These are phyloP conservation scores for Caenorhabditis latens DNA, from an alignment of 1,140 invertebrate genomes.

Conservation along the genomic window DNA sequence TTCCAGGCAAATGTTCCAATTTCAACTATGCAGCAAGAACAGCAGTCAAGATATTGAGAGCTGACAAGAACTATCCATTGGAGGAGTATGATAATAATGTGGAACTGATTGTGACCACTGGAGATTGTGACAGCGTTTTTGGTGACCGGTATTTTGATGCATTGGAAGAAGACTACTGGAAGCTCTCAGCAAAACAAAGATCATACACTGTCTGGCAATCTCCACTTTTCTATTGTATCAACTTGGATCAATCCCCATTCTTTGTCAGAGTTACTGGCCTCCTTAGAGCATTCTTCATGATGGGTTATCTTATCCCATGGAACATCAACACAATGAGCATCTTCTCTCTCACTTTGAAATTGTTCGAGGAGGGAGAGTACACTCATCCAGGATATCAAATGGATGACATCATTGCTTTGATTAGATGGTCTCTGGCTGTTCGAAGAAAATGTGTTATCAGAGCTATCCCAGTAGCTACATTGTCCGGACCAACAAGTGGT, in stretches of 20 bases:
- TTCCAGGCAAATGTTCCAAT: conserved; percentile 71
- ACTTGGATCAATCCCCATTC: conserved; percentile 70
- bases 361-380: conserved; percentile 70
- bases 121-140: conserved; percentile 70
- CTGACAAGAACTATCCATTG: conserved; percentile 62
- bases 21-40: conserved; percentile 68
- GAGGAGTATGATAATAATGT: conserved; percentile 54
- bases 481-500: conserved; percentile 68
- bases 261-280: conserved; percentile 70
- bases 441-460: conserved; percentile 65
- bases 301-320: conserved; percentile 71
- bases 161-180: conserved; percentile 71
- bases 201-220: conserved; percentile 70
- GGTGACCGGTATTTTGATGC: conserved; percentile 69
- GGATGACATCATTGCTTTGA: conserved; percentile 72
- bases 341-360: conserved; percentile 69
- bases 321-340: conserved; percentile 74
- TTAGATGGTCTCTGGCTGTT: conserved; percentile 71
- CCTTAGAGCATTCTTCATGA: conserved; percentile 70
- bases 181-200: conserved; percentile 63
- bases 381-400: conserved; percentile 72
- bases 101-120: conserved; percentile 69
- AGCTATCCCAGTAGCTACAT: conserved; percentile 67
- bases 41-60: conserved; percentile 65
- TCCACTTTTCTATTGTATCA: conserved; percentile 71